phyloP scores from a whole-genome alignment of 1,140 invertebrate species.

The Listronotus bonariensis region DNA sequence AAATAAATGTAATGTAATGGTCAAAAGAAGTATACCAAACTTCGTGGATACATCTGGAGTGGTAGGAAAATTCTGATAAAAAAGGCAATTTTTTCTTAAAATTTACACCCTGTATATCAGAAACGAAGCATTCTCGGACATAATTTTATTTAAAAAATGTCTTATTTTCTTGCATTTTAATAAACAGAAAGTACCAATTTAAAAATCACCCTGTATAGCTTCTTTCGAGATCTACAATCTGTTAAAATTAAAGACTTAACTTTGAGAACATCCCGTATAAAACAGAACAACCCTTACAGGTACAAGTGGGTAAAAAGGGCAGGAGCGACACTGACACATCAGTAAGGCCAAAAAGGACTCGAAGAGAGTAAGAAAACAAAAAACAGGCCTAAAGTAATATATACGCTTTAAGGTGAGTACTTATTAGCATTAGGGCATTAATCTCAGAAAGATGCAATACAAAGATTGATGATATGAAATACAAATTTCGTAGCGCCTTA shows the following conservation, averaged over 20 bases:
- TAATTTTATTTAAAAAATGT: too few relatives aligned
- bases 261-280: too few relatives aligned
- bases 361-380: slow-evolving; percentile 58
- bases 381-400: slow-evolving; percentile 17
- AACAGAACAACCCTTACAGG: slow-evolving; percentile 43
- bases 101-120: too few relatives aligned
- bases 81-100: too few relatives aligned
- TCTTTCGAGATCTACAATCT: neutral
- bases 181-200: too few relatives aligned
- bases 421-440: slow-evolving; percentile 30
- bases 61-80: too few relatives aligned
- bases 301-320: slow-evolving; percentile 68
- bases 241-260: neutral
- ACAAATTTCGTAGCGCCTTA: slow-evolving; percentile 10
- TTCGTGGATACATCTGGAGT: too few relatives aligned
- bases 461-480: slow-evolving; percentile 3
- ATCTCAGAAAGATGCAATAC: slow-evolving; percentile 6
- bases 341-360: slow-evolving; percentile 62
- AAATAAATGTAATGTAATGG: too few relatives aligned
- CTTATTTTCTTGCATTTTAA: too few relatives aligned
- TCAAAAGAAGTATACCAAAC: too few relatives aligned
- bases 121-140: too few relatives aligned
- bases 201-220: too few relatives aligned
- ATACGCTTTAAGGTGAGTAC: slow-evolving; percentile 24
- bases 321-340: slow-evolving; percentile 56